Base-by-base conservation (phyloP, 1,140 invertebrate genomes). In the Heliconius hermathena region DNA sequence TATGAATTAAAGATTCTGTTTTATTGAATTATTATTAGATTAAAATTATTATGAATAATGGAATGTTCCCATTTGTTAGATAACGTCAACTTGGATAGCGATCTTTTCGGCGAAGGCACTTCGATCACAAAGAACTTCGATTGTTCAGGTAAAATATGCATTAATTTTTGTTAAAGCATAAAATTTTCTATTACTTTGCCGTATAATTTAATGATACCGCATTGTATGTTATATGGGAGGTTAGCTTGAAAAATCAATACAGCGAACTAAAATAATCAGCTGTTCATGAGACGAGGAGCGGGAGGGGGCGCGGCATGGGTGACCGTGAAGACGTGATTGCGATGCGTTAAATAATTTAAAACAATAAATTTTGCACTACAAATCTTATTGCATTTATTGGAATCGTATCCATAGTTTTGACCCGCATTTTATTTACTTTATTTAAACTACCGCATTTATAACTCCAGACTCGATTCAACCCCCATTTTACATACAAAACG, bases 41-140 rank as follows among this genome's bases (percentile, higher is more conserved):
- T 76, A 84, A 80, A 83, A 81, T 84, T 92, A 92, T 91, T 92
- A 93, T 93, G 92, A 93, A 94, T 88, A 89, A 96, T 96, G 95
- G 95, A 96, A 95, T 96, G 95, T 92, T 93, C 95, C 87, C 95
- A 96, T 93, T 95, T 96, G 83, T 94, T 93, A 91, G 95, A 95
- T 92, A 95, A 95, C 93, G 94, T 96, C 85, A 95, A 95, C 87
- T 91, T 95, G 86, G 93, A 92, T 85, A 93, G 89, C 87, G 89
- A 94, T 90, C 89, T 95, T 89, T 93, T 95, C 86, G 91, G 92
- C 87, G 90, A 89, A 81, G 90, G 91, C 82, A 88, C 81, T 78
- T 84, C 84, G 81, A 91, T 90, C 91, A 94, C 94, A 95, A 95
- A 95, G 93, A 93, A 93, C 89, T 94, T 94, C 86, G 91, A 87